Evolutionary conservation across 1,140 invertebrate genomes (phyloP).

Genomic region (Armadillidium nasatum): DNA sequence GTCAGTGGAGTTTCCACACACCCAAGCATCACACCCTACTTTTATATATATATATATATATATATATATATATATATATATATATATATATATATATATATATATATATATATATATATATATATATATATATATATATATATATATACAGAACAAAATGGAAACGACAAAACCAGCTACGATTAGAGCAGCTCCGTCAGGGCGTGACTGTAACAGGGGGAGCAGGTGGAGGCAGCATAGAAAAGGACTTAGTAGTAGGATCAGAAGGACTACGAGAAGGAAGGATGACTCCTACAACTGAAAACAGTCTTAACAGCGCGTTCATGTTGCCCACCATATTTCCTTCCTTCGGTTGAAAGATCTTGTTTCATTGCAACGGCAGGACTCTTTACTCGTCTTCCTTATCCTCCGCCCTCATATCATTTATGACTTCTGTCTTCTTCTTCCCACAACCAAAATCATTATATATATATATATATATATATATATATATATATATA

Average conservation of each 20-base stretch:
- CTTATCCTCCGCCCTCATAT: slow-evolving; percentile 38
- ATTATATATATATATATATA: too few relatives aligned
- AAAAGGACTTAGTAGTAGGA: slow-evolving; percentile 42
- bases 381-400: slow-evolving; percentile 41
- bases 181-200: slow-evolving; percentile 76
- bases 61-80: too few relatives aligned
- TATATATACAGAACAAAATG: slow-evolving; percentile 81
- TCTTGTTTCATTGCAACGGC: slow-evolving; percentile 44
- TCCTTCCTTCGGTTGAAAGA: slow-evolving; percentile 38
- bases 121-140: too few relatives aligned
- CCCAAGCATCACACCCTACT: too few relatives aligned
- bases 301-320: slow-evolving; percentile 26
- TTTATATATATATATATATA: too few relatives aligned
- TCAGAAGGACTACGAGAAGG: slow-evolving; percentile 41
- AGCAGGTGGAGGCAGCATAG: slow-evolving; percentile 29
- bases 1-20: too few relatives aligned
- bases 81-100: too few relatives aligned
- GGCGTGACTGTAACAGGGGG: too few relatives aligned
- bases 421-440: slow-evolving; percentile 34
- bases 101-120: too few relatives aligned
- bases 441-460: background rate
- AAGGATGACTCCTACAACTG: slow-evolving; percentile 31
- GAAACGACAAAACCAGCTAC: slow-evolving; percentile 85
- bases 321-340: slow-evolving; percentile 40
- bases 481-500: too few relatives aligned